phyloP scores from a whole-genome alignment of 1,140 invertebrate species.

The Stegodyphus mimosarum region DNA sequence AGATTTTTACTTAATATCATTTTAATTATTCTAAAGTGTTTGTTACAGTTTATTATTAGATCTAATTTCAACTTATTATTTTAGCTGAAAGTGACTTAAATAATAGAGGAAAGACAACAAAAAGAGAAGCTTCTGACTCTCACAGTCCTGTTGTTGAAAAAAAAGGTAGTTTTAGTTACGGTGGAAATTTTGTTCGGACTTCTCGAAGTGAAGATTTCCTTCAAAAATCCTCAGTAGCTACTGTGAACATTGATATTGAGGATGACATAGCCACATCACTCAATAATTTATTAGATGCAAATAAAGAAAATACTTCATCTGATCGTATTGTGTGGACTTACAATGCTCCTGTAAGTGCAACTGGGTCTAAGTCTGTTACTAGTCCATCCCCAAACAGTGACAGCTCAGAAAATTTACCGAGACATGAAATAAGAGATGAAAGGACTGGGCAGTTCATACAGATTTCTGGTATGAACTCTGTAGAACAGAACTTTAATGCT shows the following conservation, averaged over 20 bases:
- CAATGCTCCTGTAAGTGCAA: constrained; percentile 77
- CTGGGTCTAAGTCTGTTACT: constrained; percentile 62
- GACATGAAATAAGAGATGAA: background rate
- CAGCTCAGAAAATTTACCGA: constrained; percentile 63
- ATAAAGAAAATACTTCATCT: constrained; percentile 63
- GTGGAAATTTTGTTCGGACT: constrained; percentile 76
- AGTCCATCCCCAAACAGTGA: constrained; percentile 74
- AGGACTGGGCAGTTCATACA: constrained; percentile 43
- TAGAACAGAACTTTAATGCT: background rate
- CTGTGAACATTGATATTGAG: constrained; percentile 84
- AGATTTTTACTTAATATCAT: background rate
- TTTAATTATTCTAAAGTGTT: background rate
- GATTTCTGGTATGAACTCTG: background rate
- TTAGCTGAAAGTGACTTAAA: constrained; percentile 1
- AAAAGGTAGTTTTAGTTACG: constrained; percentile 64
- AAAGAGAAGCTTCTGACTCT: constrained; percentile 65
- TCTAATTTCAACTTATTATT: background rate
- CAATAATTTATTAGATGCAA: constrained; percentile 86
- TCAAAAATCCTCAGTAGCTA: constrained; percentile 80
- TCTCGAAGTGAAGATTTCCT: constrained; percentile 87
- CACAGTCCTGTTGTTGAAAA: constrained; percentile 62
- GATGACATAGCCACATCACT: constrained; percentile 87
- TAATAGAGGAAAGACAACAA: constrained; percentile 9
- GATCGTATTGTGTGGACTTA: constrained; percentile 90
- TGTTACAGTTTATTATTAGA: background rate